A percentile compares a stretch with the other conserved stretches of the same genome.
Evolutionary conservation across 2,113 vertebrate species (phyloP).

Genomic region (Fulmarus glacialis): DNA sequence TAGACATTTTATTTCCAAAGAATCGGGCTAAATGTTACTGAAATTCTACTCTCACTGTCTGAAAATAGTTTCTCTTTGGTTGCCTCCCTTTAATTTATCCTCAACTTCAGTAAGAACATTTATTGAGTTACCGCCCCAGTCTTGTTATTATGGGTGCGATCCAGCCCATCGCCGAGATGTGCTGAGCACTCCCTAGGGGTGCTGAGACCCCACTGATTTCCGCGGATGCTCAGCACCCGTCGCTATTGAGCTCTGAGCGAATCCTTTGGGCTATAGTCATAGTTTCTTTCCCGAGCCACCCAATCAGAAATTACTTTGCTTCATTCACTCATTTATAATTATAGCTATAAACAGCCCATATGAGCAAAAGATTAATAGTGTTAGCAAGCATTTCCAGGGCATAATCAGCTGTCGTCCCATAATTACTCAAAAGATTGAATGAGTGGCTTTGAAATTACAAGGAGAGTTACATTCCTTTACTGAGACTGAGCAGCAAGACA

Average conservation of each 20-base stretch:
- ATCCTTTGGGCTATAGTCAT: neutral
- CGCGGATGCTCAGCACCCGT: neutral
- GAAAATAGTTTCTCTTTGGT: slow-evolving; percentile 56
- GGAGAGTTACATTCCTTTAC: slow-evolving; percentile 35
- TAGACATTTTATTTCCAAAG: neutral
- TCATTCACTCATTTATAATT: slow-evolving; percentile 18
- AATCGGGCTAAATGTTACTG: neutral
- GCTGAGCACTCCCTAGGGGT: neutral
- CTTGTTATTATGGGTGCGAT: neutral
- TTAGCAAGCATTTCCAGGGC: slow-evolving; percentile 37
- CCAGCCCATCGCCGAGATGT: fast-evolving
- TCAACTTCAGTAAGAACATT: slow-evolving; percentile 4
- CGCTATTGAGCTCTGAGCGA: fast-evolving
- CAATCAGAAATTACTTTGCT: slow-evolving; percentile 5
- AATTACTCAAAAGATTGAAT: slow-evolving; percentile 40
- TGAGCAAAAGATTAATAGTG: slow-evolving; percentile 53
- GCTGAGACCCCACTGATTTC: neutral
- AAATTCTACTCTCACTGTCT: neutral
- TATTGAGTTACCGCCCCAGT: neutral
- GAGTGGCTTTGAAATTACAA: slow-evolving; percentile 59
- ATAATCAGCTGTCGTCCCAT: slow-evolving; percentile 46
- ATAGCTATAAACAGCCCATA: slow-evolving; percentile 4
- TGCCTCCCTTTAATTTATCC: slow-evolving; percentile 58
- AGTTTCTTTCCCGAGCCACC: neutral
- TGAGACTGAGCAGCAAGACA: neutral